Evolutionary conservation across 2,113 vertebrate species (phyloP), one percentile per base, ranked within the genome.

Genomic region (Accipiter cooperii): DNA sequence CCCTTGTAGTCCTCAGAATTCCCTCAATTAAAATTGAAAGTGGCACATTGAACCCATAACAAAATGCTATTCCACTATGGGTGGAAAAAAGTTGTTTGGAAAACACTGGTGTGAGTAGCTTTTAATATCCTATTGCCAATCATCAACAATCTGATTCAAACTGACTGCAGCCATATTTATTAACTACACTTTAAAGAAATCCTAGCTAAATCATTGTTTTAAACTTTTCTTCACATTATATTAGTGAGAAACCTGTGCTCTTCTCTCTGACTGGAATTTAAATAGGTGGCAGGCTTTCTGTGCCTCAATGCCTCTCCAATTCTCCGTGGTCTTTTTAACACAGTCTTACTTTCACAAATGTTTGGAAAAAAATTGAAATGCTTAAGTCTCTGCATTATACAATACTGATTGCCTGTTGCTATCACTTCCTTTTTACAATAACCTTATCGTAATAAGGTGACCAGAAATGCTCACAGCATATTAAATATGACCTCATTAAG

Each of bases 401-500:
- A 58, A 25, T 61, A 82, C 34, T 49, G 60, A 44, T 82, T 78
- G 38, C 24, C 51, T 46, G 42, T 57, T 52, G 65, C 13, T 81
- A 57, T 86, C 80, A 80, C 34, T 63, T 91, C 52, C 20, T 38
- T 94, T 92, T 40, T 86, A 38, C n/a, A 95, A 49, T 77, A 73
- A 58, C 42, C 55, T 75, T 74, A 34, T 34, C 57, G 19, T 6
- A 51, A 65, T 54, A 64, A 84, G 36, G 14, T 81, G 68, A 83
- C 28, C 84, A 80, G 33, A 92, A 91, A 63, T 4, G 14, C 26
- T 81, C 52, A 66, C 24, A 31, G 70, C 52, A 54, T 88, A 84
- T 87, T 89, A 83, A 88, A 92, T 42, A 84, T 57, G 26, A 54
- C 42, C 83, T 90, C 49, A 74, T 93, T 87, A 90, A 75, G 38